phyloP scores from a whole-genome alignment of 2,113 vertebrate species.

The Coptodon bakossiorum region DNA sequence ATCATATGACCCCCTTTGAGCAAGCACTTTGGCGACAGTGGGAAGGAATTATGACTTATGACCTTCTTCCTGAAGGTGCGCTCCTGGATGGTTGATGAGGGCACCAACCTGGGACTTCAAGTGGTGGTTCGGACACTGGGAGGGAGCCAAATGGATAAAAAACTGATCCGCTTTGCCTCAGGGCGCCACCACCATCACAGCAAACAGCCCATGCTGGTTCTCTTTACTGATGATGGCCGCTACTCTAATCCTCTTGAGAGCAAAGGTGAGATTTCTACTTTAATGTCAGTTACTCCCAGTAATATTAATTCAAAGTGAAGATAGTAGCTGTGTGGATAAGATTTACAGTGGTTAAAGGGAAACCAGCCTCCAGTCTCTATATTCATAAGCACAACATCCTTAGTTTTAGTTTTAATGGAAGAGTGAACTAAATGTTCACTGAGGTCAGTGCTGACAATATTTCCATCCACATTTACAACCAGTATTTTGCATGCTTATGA shows the following conservation, averaged over 20 bases:
- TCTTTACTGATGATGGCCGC: constrained; percentile 84
- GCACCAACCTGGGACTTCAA: constrained; percentile 77
- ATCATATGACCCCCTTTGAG: no score
- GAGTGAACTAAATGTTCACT: neutral
- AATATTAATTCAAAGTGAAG: neutral
- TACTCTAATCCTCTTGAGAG: constrained; percentile 50
- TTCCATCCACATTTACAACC: no score
- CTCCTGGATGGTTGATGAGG: constrained; percentile 76
- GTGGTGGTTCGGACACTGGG: constrained; percentile 70
- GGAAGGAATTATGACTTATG: neutral
- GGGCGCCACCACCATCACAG: constrained; percentile 78
- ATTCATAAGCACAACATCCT: neutral
- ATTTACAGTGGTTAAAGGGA: neutral
- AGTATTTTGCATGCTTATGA: neutral
- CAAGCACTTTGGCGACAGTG: no score
- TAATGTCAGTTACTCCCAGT: neutral
- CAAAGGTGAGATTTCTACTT: constrained; percentile 62
- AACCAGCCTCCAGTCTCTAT: neutral
- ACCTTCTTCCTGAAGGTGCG: constrained; percentile 69
- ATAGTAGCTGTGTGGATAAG: neutral
- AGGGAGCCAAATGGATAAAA: constrained; percentile 54
- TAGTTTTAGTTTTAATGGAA: neutral
- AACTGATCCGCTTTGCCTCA: constrained; percentile 74
- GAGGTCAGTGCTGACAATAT: neutral
- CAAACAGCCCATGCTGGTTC: constrained; percentile 88